Percentiles rank a stretch among this genome's conserved stretches.
Conservation (phyloP, 2,797 vertebrate species). For the Petrocephalus sullivani region DNA sequence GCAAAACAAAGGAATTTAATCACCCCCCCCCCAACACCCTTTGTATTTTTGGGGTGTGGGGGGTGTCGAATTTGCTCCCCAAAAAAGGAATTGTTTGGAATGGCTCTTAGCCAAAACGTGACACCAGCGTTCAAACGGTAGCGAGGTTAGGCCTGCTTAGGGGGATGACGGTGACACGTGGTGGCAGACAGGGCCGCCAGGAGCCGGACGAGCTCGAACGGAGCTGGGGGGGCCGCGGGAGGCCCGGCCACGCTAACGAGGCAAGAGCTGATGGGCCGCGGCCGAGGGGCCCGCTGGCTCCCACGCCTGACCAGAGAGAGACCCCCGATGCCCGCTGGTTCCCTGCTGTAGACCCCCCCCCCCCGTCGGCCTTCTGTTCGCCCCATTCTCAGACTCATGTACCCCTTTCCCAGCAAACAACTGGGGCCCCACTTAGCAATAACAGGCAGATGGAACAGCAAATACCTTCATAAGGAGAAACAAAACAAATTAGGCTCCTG, state of each 20-base stretch:
- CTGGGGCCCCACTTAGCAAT: neutral
- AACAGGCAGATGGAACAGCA: neutral
- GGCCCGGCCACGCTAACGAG: neutral
- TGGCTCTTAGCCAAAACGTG: conserved; percentile 40
- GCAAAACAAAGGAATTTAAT: conserved; percentile 40
- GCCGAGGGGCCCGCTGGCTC: conserved; percentile 22
- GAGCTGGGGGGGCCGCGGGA: neutral
- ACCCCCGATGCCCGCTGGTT: conserved; percentile 1
- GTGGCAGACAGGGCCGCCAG: neutral
- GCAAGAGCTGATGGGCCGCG: conserved; percentile 35
- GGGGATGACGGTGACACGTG: neutral
- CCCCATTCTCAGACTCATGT: neutral
- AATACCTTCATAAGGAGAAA: conserved; percentile 5
- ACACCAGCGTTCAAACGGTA: neutral
- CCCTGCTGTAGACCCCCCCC: neutral
- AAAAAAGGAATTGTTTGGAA: conserved; percentile 40
- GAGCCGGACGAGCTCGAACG: neutral
- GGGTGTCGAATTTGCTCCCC: conserved; percentile 40
- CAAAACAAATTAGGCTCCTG: neutral
- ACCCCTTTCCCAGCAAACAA: neutral
- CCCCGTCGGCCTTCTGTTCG: conserved; percentile 1
- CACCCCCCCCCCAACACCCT: conserved; percentile 22
- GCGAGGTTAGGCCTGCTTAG: neutral
- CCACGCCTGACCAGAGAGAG: conserved; percentile 19
- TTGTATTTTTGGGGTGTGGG: conserved; percentile 36